Percentiles rank a stretch among this genome's conserved stretches.
These are phyloP conservation scores for Blera fallax DNA, from an alignment of 2,888 invertebrate genomes.

Conservation along the genomic window DNA sequence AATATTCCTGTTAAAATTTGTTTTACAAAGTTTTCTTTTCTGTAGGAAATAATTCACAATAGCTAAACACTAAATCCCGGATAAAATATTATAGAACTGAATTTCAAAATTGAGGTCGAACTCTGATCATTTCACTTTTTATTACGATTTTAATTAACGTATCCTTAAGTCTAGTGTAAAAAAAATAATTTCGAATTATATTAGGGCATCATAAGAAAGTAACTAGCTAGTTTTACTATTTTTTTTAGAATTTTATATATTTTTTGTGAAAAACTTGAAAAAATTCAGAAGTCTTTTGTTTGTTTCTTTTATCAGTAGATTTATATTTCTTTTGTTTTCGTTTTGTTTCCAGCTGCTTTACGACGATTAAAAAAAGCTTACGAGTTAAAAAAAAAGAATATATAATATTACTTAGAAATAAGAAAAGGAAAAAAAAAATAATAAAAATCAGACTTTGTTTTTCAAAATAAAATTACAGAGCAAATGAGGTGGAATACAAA, in stretches of 20 bases:
- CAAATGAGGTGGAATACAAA: slow-evolving; percentile 48
- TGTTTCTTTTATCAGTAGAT: slow-evolving; percentile 15
- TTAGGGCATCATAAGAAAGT: slow-evolving; percentile 34
- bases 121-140: background rate
- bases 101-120: background rate
- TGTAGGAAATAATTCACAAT: slow-evolving; percentile 14
- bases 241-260: background rate
- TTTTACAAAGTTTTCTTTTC: background rate
- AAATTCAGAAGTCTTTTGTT: slow-evolving; percentile 52
- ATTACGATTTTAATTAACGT: background rate
- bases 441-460: slow-evolving; percentile 71
- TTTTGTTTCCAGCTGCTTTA: slow-evolving; percentile 28
- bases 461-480: slow-evolving; percentile 56
- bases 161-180: slow-evolving; percentile 42
- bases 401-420: slow-evolving; percentile 42
- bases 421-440: slow-evolving; percentile 42
- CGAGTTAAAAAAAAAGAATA: slow-evolving; percentile 24
- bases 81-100: background rate
- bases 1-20: slow-evolving; percentile 10
- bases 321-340: background rate
- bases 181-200: slow-evolving; percentile 47
- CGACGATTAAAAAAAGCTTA: slow-evolving; percentile 39
- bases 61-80: slow-evolving; percentile 11
- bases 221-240: slow-evolving; percentile 7
- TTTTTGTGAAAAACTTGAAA: slow-evolving; percentile 22